Conservation (phyloP, 2,113 vertebrate genomes). For the Noctilio leporinus region DNA sequence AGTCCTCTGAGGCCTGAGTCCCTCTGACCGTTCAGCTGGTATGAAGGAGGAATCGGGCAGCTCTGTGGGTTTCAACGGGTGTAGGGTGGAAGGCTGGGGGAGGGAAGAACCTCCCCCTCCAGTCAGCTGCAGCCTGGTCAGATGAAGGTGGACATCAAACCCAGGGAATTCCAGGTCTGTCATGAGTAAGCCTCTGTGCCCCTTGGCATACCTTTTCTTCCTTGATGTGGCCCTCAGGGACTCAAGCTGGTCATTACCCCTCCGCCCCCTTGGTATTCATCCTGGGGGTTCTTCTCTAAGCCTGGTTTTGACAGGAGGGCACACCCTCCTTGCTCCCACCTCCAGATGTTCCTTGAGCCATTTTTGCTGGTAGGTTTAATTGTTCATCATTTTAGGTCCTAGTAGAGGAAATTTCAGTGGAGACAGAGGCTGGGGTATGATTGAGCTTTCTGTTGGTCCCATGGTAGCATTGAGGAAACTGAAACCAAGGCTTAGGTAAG, state of each 20-base stretch:
- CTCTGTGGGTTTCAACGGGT: background rate
- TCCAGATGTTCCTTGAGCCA: fast-evolving
- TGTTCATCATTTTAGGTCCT: background rate
- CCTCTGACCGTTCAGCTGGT: background rate
- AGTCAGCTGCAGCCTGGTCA: background rate
- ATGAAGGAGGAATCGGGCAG: background rate
- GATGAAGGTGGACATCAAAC: background rate
- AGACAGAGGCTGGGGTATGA: background rate
- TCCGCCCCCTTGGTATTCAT: background rate
- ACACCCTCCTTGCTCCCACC: fast-evolving
- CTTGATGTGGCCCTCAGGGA: background rate
- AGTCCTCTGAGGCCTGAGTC: background rate
- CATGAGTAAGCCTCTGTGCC: background rate
- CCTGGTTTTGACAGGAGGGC: background rate
- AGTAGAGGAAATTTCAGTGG: background rate
- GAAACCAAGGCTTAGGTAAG: background rate
- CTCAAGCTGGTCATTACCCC: no score
- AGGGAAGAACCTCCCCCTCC: background rate
- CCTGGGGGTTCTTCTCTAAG: background rate
- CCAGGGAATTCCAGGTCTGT: background rate
- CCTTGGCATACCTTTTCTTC: background rate
- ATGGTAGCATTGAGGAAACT: background rate
- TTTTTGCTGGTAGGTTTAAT: background rate
- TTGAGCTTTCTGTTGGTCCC: background rate
- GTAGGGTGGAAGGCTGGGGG: background rate